A percentile compares a stretch with the other conserved stretches of the same genome.
Conservation (phyloP, 2,888 invertebrate species). For the Sphinx pinastri region DNA sequence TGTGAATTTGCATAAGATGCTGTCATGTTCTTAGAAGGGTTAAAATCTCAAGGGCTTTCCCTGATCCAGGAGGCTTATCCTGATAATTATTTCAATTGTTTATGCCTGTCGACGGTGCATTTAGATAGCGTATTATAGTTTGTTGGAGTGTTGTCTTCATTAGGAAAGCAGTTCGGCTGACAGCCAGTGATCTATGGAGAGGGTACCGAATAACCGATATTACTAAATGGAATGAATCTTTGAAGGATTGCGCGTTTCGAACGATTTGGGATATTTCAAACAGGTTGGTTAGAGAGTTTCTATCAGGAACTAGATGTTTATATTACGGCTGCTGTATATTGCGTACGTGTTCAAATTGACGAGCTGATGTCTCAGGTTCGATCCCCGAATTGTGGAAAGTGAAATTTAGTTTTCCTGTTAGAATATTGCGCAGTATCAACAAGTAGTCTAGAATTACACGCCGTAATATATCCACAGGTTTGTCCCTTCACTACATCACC, state of each 20-base stretch:
- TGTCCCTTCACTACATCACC: too few relatives aligned
- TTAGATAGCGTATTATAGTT: conserved; percentile 83
- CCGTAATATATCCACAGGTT: too few relatives aligned
- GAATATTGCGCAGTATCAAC: too few relatives aligned
- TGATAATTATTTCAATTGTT: conserved; percentile 85
- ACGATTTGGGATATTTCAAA: not conserved
- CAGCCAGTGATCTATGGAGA: conserved; percentile 68
- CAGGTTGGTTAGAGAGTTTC: too few relatives aligned
- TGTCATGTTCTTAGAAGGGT: conserved; percentile 80
- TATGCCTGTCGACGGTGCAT: conserved; percentile 83
- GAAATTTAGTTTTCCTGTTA: not conserved
- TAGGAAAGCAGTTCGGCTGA: conserved; percentile 62
- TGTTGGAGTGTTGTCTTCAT: conserved; percentile 77
- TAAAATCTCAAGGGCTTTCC: conserved; percentile 79
- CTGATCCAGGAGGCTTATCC: conserved; percentile 80
- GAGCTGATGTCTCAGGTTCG: not conserved
- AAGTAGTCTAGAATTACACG: too few relatives aligned
- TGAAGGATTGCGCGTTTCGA: not conserved
- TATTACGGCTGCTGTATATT: not conserved
- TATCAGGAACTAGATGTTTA: not conserved
- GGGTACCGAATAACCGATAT: conserved; percentile 32
- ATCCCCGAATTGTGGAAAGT: not conserved
- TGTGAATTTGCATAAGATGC: conserved; percentile 82
- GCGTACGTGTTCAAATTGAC: not conserved
- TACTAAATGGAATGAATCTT: conserved; percentile 46